Evolutionary conservation across 1,140 invertebrate species (phyloP).

Genomic region (Bombus fervidus): DNA sequence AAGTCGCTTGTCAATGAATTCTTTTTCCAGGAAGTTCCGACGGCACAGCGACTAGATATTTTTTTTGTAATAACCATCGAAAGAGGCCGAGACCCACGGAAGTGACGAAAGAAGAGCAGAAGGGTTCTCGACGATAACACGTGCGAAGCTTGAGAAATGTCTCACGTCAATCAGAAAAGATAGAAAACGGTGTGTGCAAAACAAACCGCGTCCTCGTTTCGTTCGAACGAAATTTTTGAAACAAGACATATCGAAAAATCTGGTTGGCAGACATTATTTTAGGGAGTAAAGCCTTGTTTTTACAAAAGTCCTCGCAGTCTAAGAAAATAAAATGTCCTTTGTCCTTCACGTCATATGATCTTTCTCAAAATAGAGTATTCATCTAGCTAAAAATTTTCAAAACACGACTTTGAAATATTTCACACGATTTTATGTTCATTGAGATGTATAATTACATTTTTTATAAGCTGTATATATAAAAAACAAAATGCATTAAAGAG

Average conservation of each 20-base stretch:
- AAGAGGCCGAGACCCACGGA: background rate
- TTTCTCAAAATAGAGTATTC: background rate
- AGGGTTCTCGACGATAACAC: conserved; percentile 22
- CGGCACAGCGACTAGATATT: background rate
- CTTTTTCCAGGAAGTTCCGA: conserved; percentile 9
- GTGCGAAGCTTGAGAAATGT: conserved; percentile 6
- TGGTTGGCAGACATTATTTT: conserved; percentile 44
- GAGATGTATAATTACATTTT: background rate
- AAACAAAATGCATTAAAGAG: too few relatives aligned
- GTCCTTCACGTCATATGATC: background rate
- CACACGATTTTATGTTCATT: too few relatives aligned
- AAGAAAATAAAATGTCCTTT: conserved; percentile 36
- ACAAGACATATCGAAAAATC: conserved; percentile 6
- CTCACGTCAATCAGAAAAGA: conserved; percentile 37
- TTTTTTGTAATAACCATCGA: background rate
- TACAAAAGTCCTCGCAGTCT: conserved; percentile 36
- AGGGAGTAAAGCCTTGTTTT: conserved; percentile 23
- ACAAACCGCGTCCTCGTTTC: background rate
- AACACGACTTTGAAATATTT: background rate
- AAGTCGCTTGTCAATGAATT: background rate
- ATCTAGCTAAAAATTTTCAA: background rate
- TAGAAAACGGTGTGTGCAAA: conserved; percentile 20
- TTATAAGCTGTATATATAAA: too few relatives aligned
- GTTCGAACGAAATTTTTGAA: background rate
- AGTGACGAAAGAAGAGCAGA: conserved; percentile 34